Evolutionary conservation across 1,140 invertebrate genomes (phyloP).

Genomic region (Heliconius eleuchia): DNA sequence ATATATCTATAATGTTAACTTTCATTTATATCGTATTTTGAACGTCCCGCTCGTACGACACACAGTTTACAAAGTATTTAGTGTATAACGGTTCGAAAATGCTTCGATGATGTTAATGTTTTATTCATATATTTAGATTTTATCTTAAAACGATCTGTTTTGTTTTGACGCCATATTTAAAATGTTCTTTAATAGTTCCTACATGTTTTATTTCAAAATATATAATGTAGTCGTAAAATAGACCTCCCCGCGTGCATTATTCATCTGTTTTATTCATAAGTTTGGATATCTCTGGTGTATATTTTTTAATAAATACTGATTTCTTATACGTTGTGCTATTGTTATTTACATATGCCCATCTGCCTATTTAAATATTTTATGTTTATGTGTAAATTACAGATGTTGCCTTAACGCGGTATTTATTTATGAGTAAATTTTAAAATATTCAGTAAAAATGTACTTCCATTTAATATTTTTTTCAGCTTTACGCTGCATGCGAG

Average conservation of each 20-base stretch:
- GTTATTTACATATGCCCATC: background rate
- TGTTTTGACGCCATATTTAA: background rate
- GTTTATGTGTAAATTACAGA: too few relatives aligned
- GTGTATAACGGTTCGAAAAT: background rate
- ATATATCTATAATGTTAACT: background rate
- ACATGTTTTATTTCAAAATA: background rate
- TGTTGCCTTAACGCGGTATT: too few relatives aligned
- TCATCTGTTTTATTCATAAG: background rate
- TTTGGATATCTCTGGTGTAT: background rate
- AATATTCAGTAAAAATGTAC: too few relatives aligned
- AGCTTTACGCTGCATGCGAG: too few relatives aligned
- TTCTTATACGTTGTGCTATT: background rate
- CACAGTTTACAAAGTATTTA: background rate
- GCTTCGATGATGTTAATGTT: background rate
- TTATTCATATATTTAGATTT: conserved; percentile 9
- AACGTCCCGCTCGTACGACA: background rate
- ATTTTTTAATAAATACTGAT: conserved; percentile 11
- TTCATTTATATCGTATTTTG: background rate
- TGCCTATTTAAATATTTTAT: background rate
- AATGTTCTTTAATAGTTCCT: conserved; percentile 4
- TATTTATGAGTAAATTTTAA: too few relatives aligned
- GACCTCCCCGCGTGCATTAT: background rate
- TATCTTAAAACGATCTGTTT: background rate
- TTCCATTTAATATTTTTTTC: too few relatives aligned
- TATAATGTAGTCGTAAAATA: background rate